Conservation (phyloP, 1,140 invertebrate species). For the Pseudomyrmex cubaensis region DNA sequence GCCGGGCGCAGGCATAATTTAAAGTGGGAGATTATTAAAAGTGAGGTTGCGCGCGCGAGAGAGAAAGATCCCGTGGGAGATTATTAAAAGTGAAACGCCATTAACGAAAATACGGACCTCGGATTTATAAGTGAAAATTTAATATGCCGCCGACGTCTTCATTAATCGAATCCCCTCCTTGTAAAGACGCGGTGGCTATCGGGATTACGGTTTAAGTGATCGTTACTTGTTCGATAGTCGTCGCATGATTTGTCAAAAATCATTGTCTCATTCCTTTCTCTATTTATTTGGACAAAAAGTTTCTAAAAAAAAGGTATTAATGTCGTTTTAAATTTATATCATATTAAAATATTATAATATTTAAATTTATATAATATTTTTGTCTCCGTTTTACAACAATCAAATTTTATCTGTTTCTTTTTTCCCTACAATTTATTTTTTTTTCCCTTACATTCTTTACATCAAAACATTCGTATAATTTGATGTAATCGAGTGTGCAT, state of each 20-base stretch:
- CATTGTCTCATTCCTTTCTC: no score
- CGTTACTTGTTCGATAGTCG: neutral
- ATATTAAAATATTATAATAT: no score
- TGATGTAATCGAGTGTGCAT: conserved; percentile 1
- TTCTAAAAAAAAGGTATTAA: no score
- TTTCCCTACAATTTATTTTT: neutral
- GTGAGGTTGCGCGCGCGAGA: conserved; percentile 25
- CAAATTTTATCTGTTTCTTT: conserved; percentile 1
- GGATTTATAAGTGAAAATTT: conserved; percentile 37
- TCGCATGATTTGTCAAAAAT: no score
- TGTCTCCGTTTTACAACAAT: neutral
- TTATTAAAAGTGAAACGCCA: conserved; percentile 54
- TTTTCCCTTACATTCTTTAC: neutral
- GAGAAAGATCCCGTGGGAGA: conserved; percentile 32
- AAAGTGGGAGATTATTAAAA: conserved; percentile 62
- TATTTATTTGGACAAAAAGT: no score
- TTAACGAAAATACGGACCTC: conserved; percentile 59
- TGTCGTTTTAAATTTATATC: no score
- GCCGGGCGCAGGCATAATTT: conserved; percentile 67
- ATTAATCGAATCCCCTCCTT: neutral
- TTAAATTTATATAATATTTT: no score
- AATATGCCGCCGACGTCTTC: conserved; percentile 34
- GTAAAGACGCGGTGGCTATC: neutral
- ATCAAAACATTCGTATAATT: conserved; percentile 21
- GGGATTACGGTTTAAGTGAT: conserved; percentile 6